A percentile compares a stretch with the other conserved stretches of the same genome.
Evolutionary conservation across 2,797 vertebrate species (phyloP).

Genomic region (Myotis daubentonii): DNA sequence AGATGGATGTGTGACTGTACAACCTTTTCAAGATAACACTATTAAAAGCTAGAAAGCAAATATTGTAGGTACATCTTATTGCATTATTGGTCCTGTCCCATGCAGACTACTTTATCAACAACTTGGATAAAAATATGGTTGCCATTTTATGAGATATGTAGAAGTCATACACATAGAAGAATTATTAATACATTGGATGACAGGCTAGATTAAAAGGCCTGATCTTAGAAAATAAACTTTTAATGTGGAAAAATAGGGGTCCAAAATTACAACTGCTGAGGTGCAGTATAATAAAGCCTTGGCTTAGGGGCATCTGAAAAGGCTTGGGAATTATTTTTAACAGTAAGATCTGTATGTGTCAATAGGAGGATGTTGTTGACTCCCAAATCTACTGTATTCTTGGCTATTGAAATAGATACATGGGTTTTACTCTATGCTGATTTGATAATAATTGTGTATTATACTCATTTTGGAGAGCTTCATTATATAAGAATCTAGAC

Average conservation of each 20-base stretch:
- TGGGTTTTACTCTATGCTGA: background rate
- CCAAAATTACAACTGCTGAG: background rate
- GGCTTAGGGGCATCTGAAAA: background rate
- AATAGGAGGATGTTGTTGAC: background rate
- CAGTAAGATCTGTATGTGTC: background rate
- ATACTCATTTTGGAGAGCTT: background rate
- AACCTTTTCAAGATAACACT: background rate
- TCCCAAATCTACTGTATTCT: background rate
- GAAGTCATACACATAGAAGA: background rate
- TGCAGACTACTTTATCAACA: background rate
- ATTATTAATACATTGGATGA: background rate
- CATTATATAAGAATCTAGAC: background rate
- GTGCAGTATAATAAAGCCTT: background rate
- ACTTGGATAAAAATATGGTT: background rate
- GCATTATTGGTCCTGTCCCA: background rate
- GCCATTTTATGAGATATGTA: background rate
- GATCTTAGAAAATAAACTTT: background rate
- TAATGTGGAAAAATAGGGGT: background rate
- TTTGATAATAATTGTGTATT: background rate
- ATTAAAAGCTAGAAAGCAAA: background rate
- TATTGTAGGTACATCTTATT: background rate
- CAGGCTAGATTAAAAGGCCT: background rate
- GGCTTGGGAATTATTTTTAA: background rate
- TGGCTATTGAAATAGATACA: background rate
- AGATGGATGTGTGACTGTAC: background rate